Conservation (phyloP, 1,140 invertebrate species). For the Streblospio benedicti region DNA sequence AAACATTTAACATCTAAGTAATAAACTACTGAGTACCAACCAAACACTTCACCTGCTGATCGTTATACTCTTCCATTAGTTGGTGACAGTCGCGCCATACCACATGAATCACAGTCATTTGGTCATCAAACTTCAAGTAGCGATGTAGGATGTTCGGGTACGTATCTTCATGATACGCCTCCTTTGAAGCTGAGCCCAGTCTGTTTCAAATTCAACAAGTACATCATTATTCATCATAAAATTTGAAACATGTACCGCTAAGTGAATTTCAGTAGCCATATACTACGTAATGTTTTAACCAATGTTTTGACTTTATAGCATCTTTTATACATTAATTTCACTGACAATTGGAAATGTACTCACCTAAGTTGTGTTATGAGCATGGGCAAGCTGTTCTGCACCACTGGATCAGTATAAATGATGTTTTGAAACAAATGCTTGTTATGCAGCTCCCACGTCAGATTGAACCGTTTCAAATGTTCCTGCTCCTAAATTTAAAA, state of each 20-base stretch:
- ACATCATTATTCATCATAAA: neutral
- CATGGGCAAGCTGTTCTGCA: constrained; percentile 53
- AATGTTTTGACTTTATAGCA: neutral
- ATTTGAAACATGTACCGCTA: neutral
- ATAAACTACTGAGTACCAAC: neutral
- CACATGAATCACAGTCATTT: constrained; percentile 55
- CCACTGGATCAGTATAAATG: constrained; percentile 55
- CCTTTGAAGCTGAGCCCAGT: constrained; percentile 33
- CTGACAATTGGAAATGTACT: neutral
- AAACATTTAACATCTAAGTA: neutral
- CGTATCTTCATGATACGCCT: constrained; percentile 45
- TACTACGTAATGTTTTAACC: neutral
- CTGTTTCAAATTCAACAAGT: constrained; percentile 20
- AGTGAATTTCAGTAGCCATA: neutral
- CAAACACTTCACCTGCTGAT: constrained; percentile 39
- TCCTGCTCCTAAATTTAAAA: constrained; percentile 45
- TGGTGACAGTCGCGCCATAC: constrained; percentile 55
- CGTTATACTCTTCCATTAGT: constrained; percentile 55
- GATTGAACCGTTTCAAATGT: constrained; percentile 53
- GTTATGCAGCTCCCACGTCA: constrained; percentile 58
- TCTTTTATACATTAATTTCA: neutral
- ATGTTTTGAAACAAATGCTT: constrained; percentile 58
- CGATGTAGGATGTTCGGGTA: constrained; percentile 52
- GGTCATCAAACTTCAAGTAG: constrained; percentile 57
- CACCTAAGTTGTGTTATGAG: constrained; percentile 51